These are phyloP conservation scores for Drosophila villosipedis DNA, from an alignment of 2,888 invertebrate species.

Conservation along the genomic window DNA sequence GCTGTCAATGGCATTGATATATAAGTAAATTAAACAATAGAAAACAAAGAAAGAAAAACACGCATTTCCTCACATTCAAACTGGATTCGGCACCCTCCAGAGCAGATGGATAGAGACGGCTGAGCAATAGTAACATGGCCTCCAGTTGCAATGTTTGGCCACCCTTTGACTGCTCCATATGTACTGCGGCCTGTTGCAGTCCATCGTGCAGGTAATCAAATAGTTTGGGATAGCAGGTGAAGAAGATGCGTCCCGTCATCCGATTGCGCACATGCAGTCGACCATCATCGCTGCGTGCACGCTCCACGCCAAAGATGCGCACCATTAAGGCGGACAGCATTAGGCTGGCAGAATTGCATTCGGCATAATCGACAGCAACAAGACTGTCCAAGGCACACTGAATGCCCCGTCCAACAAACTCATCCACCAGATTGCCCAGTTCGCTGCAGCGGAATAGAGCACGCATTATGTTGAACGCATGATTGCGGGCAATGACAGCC, in stretches of 20 bases:
- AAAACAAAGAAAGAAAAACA: neutral
- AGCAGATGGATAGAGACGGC: slow-evolving; percentile 89
- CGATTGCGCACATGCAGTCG: slow-evolving; percentile 88
- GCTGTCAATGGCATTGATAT: slow-evolving; percentile 23
- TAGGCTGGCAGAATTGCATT: slow-evolving; percentile 94
- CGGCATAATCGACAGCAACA: slow-evolving; percentile 91
- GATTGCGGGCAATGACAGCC: slow-evolving; percentile 87
- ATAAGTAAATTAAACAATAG: neutral
- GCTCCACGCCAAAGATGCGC: slow-evolving; percentile 93
- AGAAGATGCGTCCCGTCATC: slow-evolving; percentile 87
- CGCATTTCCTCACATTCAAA: slow-evolving; percentile 86
- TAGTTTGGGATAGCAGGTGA: slow-evolving; percentile 87
- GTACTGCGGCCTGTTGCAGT: slow-evolving; percentile 80
- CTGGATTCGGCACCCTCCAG: slow-evolving; percentile 89
- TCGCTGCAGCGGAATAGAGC: slow-evolving; percentile 92
- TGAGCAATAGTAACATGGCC: slow-evolving; percentile 87
- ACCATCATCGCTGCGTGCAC: slow-evolving; percentile 86
- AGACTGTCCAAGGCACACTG: slow-evolving; percentile 90
- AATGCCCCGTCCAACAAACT: slow-evolving; percentile 86
- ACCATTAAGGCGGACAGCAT: slow-evolving; percentile 93
- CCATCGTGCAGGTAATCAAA: slow-evolving; percentile 87
- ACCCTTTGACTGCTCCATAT: neutral
- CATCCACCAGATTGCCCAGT: slow-evolving; percentile 90
- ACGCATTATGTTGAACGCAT: slow-evolving; percentile 94
- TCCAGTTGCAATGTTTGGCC: slow-evolving; percentile 1